A percentile compares a stretch with the other conserved stretches of the same genome.
These are phyloP conservation scores for Molossus molossus DNA, from an alignment of 2,797 vertebrate species.

Conservation along the genomic window DNA sequence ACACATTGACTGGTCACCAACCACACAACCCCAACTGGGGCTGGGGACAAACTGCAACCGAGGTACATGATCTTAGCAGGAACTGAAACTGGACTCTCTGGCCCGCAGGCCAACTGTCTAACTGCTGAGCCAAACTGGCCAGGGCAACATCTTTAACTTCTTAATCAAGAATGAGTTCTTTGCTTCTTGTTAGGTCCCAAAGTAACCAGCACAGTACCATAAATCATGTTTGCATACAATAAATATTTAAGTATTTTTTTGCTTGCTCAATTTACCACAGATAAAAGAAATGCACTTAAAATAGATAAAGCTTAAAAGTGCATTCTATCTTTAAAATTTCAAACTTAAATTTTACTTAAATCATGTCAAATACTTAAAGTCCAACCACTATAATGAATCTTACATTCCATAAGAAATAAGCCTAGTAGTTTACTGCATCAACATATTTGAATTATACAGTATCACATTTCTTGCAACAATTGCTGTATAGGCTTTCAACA, in stretches of 20 bases:
- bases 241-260: slow-evolving; percentile 13
- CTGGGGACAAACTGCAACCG: too few species aligned
- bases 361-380: neutral
- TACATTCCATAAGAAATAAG: neutral
- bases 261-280: neutral
- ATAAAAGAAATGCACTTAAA: neutral
- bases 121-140: too few species aligned
- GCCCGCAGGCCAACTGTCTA: too few species aligned
- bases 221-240: neutral
- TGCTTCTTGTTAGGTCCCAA: neutral
- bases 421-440: neutral
- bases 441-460: neutral
- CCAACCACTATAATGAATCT: neutral
- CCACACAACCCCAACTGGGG: too few species aligned
- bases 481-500: neutral
- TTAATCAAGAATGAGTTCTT: neutral
- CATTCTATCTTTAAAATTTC: neutral
- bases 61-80: too few species aligned
- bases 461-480: neutral
- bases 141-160: neutral
- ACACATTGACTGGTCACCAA: too few species aligned
- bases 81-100: too few species aligned
- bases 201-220: neutral
- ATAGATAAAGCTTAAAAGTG: neutral
- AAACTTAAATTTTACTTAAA: neutral